These are phyloP conservation scores for Eilema griseolum DNA, from an alignment of 2,888 invertebrate genomes.

Conservation along the genomic window DNA sequence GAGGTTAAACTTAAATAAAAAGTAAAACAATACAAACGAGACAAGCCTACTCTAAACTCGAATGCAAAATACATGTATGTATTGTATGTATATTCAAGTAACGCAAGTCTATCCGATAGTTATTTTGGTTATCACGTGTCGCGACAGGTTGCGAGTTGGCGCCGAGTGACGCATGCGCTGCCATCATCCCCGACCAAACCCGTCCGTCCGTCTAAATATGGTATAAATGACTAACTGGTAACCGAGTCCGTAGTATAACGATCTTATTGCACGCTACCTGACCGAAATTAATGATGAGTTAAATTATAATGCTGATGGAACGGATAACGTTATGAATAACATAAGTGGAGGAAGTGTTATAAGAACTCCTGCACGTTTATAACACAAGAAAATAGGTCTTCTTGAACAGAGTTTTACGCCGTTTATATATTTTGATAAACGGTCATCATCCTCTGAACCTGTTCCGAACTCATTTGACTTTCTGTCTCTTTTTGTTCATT, in stretches of 20 bases:
- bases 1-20: not conserved
- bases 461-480: too few species aligned
- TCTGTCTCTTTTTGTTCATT: too few species aligned
- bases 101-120: slow-evolving; percentile 49
- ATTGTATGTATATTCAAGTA: slow-evolving; percentile 43
- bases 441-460: too few species aligned
- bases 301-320: slow-evolving; percentile 13
- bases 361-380: not conserved
- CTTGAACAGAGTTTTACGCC: not conserved
- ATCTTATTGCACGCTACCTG: slow-evolving; percentile 33
- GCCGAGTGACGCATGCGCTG: slow-evolving; percentile 72
- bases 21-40: not conserved
- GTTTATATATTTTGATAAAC: not conserved
- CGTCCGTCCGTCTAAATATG: slow-evolving; percentile 68
- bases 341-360: not conserved
- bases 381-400: not conserved
- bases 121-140: slow-evolving; percentile 61
- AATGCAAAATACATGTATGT: slow-evolving; percentile 39
- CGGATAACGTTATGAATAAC: slow-evolving; percentile 9
- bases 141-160: slow-evolving; percentile 63
- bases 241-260: slow-evolving; percentile 33
- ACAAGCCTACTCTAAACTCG: not conserved
- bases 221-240: slow-evolving; percentile 70
- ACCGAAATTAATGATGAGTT: slow-evolving; percentile 31
- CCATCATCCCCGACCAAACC: slow-evolving; percentile 66